Conservation (phyloP, 2,797 vertebrate species). For the Macroramphosus scolopax region DNA sequence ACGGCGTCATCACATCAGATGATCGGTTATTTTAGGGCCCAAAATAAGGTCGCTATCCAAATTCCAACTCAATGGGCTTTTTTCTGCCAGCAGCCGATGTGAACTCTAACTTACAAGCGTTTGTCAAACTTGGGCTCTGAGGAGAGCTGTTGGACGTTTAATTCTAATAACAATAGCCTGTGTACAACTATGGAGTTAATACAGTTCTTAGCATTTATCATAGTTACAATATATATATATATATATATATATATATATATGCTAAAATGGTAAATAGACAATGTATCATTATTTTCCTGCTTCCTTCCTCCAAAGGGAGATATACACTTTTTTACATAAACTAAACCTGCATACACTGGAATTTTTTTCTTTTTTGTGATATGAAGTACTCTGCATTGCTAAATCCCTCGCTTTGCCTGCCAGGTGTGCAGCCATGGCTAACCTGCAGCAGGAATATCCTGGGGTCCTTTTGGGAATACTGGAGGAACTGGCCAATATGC, state of each 20-base stretch:
- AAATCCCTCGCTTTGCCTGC: slow-evolving; percentile 10
- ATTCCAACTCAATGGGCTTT: slow-evolving; percentile 23
- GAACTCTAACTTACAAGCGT: background rate
- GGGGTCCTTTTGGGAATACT: slow-evolving; percentile 89
- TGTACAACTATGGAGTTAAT: too few species aligned
- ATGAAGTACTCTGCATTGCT: background rate
- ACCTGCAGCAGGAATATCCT: slow-evolving; percentile 83
- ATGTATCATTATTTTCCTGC: too few species aligned
- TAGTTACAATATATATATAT: too few species aligned
- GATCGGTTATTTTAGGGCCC: slow-evolving; percentile 73
- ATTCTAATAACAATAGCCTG: too few species aligned
- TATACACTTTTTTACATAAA: too few species aligned
- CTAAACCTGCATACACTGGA: too few species aligned
- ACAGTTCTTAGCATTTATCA: too few species aligned
- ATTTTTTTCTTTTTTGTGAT: background rate
- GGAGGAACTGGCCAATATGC: slow-evolving; percentile 91
- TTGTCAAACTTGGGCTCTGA: too few species aligned
- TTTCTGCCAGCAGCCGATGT: slow-evolving; percentile 15
- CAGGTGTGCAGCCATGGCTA: slow-evolving; percentile 66
- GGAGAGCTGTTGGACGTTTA: too few species aligned
- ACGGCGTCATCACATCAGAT: slow-evolving; percentile 67
- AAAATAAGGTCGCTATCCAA: slow-evolving; percentile 68
- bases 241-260: too few species aligned
- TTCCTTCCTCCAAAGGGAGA: too few species aligned
- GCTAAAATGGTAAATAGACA: too few species aligned